Base-by-base conservation (phyloP, 2,888 invertebrate genomes). In the Masnerella sp. region DNA sequence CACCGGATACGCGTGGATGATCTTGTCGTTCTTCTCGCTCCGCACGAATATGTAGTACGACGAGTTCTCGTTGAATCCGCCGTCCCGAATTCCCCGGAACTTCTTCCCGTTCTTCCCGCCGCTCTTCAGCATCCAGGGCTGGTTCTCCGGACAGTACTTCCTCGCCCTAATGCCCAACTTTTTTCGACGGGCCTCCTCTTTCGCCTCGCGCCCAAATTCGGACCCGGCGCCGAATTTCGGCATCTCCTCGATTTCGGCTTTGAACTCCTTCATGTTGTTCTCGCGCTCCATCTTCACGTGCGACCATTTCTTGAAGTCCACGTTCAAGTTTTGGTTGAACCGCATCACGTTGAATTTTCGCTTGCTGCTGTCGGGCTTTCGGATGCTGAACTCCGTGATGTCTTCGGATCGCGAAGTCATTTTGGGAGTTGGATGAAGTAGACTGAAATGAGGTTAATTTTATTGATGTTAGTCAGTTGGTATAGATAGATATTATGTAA, bases 41-140 rank as follows among this genome's bases (percentile, higher is more conserved):
- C 99, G 98, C 0, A 97, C 97, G 84, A 99, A 99, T 9, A 99
- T 96, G 87, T 98, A 99, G 87, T 98, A 99, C 0, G 98, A 95
- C 0, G 98, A 95, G 88, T 99, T 99, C 86, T 98, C 97, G 9
- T 95, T 94, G 0, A 99, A 95, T 15, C 98, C 98, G 3, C 99
- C 99, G 87, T 99, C 98, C 14, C 97, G 91, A 49, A 95, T 95
- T 0, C 98, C 98, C 88, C 94, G 94, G 79, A 89, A 93, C 89
- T 92, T 96, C 89, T 96, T 92, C 59, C 95, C 92, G 82, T 93
- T 94, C 88, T 96, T 96, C 22, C 96, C 96, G 4, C 82, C 84
- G 12, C 95, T 92, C 88, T 96, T 96, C 20, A 99, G 89, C 76
- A 97, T 93, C 99, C 99, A 99, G 0, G 99, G 99, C 84, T 99